Evolutionary conservation across 2,797 vertebrate genomes (phyloP).

Genomic region (Cuniculus paca): DNA sequence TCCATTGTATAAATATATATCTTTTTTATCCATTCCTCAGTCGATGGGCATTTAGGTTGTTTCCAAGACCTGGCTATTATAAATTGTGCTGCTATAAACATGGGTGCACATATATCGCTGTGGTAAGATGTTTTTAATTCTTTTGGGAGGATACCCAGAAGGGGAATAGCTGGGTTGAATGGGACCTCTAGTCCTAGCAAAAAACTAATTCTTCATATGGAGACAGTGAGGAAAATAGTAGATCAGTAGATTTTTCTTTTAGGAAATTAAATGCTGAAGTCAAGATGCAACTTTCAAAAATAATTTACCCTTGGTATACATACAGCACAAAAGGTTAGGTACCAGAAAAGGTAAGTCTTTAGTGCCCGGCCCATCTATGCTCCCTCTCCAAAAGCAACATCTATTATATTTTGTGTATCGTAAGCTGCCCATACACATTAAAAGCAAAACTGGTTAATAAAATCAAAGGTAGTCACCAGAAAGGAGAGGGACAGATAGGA

Average conservation of each 20-base stretch:
- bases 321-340: background rate
- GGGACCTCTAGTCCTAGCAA: no score
- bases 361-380: background rate
- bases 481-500: constrained; percentile 52
- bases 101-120: no score
- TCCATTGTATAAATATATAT: no score
- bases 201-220: constrained; percentile 11
- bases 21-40: no score
- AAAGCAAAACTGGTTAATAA: constrained; percentile 58
- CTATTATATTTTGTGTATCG: background rate
- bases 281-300: background rate
- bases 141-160: no score
- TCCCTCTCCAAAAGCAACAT: background rate
- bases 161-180: no score
- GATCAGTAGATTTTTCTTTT: background rate
- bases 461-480: constrained; percentile 38
- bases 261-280: constrained; percentile 62
- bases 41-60: no score
- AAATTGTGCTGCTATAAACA: no score
- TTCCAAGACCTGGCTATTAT: no score
- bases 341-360: background rate
- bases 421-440: background rate
- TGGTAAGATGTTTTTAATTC: no score
- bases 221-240: background rate
- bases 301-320: background rate